phyloP scores from a whole-genome alignment of 53 echinoderm and acorn worm genomes.

The Paelopatides confundens region DNA sequence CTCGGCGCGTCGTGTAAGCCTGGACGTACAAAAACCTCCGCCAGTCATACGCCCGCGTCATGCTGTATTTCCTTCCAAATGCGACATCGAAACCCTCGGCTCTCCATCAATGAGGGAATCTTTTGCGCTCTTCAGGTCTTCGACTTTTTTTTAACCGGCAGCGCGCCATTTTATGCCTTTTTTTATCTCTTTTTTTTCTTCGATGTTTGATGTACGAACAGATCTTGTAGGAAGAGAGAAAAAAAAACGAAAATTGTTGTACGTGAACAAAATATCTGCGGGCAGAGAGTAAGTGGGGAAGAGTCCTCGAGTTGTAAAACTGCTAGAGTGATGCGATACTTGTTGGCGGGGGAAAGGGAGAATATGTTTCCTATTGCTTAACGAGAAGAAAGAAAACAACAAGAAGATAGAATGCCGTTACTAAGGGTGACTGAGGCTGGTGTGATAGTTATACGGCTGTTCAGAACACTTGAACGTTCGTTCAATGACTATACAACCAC shows the following conservation, averaged over 20 bases:
- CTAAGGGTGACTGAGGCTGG: slow-evolving; percentile 26
- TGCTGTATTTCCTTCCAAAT: slow-evolving; percentile 27
- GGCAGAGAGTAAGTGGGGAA: slow-evolving; percentile 19
- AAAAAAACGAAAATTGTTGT: slow-evolving; percentile 39
- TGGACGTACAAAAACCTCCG: slow-evolving; percentile 14
- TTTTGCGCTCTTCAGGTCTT: slow-evolving; percentile 15
- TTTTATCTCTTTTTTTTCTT: not conserved
- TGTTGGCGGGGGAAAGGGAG: not conserved
- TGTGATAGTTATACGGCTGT: not conserved
- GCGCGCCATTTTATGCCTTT: slow-evolving; percentile 24
- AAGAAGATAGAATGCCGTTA: not conserved
- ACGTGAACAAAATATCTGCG: slow-evolving; percentile 38
- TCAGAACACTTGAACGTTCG: slow-evolving; percentile 18
- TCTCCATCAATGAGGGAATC: slow-evolving; percentile 20
- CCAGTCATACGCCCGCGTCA: slow-evolving; percentile 40
- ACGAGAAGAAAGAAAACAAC: not conserved
- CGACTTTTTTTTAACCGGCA: not conserved
- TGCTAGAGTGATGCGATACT: slow-evolving; percentile 32
- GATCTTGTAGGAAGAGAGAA: slow-evolving; percentile 1
- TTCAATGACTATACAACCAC: not conserved
- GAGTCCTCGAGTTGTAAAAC: slow-evolving; percentile 42
- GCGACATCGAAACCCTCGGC: slow-evolving; percentile 22
- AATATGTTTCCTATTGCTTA: not conserved
- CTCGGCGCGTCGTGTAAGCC: not conserved
- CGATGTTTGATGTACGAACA: not conserved